Conservation (phyloP, 1,140 invertebrate species). For the Plodia interpunctella region DNA sequence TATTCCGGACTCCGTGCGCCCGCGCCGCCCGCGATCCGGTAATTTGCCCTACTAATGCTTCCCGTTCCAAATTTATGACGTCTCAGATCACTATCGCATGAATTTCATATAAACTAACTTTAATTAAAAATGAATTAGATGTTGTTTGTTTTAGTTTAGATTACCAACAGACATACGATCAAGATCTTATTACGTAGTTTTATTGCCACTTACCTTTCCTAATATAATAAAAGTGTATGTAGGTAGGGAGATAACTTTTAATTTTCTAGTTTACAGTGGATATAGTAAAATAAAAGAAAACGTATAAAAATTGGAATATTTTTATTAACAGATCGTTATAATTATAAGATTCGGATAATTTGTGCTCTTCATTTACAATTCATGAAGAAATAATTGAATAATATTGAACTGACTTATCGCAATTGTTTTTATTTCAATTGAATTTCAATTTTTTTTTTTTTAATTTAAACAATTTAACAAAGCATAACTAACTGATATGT, state of each 20-base stretch:
- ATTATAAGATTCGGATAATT: conserved; percentile 32
- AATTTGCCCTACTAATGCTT: conserved; percentile 11
- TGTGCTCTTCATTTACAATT: not conserved
- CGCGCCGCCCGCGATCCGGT: conserved; percentile 7
- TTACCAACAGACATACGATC: conserved; percentile 4
- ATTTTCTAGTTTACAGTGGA: not conserved
- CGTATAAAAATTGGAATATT: conserved; percentile 55
- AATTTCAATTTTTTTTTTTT: too few relatives aligned
- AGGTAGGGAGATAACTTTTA: not conserved
- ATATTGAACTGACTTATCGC: not conserved
- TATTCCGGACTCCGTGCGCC: conserved; percentile 10
- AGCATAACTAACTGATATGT: too few relatives aligned
- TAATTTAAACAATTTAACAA: too few relatives aligned
- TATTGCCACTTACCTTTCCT: conserved; percentile 9
- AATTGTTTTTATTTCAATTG: too few relatives aligned
- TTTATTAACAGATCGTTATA: conserved; percentile 73
- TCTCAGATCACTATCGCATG: conserved; percentile 11
- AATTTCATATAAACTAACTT: conserved; percentile 12
- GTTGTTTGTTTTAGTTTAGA: conserved; percentile 11
- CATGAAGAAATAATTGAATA: not conserved
- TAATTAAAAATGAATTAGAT: conserved; percentile 13
- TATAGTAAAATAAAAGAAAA: conserved; percentile 30
- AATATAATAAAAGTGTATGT: not conserved
- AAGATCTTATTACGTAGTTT: conserved; percentile 10
- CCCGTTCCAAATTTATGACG: conserved; percentile 9